A percentile compares a stretch with the other conserved stretches of the same genome.
These are phyloP conservation scores for Nerophis lumbriciformis DNA, from an alignment of 2,113 vertebrate genomes.

Conservation along the genomic window DNA sequence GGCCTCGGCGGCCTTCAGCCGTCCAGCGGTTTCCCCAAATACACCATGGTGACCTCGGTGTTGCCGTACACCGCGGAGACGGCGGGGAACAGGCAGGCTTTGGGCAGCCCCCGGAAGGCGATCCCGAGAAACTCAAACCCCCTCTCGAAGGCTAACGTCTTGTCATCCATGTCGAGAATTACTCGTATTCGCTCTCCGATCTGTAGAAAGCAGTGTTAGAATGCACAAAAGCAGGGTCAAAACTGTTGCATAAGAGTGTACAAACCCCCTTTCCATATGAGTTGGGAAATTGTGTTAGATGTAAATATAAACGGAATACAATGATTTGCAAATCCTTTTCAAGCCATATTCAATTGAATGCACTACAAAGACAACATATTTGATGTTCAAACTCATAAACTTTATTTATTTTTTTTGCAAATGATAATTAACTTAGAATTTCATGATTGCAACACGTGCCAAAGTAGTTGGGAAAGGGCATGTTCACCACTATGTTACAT, in stretches of 20 bases:
- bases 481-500: too few species aligned
- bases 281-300: too few species aligned
- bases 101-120: conserved; percentile 95
- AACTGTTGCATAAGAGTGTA: not conserved
- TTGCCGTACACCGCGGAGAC: conserved; percentile 98
- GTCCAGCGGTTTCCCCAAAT: conserved; percentile 94
- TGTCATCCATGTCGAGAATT: conserved; percentile 99
- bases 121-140: conserved; percentile 97
- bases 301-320: too few species aligned
- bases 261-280: too few species aligned
- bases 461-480: too few species aligned
- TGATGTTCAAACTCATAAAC: too few species aligned
- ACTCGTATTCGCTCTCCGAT: conserved; percentile 98
- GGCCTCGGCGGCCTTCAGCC: conserved; percentile 68
- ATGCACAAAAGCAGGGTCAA: not conserved
- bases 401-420: too few species aligned
- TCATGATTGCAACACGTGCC: too few species aligned
- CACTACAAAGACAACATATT: too few species aligned
- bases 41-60: conserved; percentile 99
- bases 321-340: too few species aligned
- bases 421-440: too few species aligned
- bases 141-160: conserved; percentile 95
- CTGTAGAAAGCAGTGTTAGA: conserved; percentile 64
- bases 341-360: too few species aligned
- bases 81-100: conserved; percentile 93